These are phyloP conservation scores for Stegostoma tigrinum DNA, from an alignment of 2,113 vertebrate genomes.

Conservation along the genomic window DNA sequence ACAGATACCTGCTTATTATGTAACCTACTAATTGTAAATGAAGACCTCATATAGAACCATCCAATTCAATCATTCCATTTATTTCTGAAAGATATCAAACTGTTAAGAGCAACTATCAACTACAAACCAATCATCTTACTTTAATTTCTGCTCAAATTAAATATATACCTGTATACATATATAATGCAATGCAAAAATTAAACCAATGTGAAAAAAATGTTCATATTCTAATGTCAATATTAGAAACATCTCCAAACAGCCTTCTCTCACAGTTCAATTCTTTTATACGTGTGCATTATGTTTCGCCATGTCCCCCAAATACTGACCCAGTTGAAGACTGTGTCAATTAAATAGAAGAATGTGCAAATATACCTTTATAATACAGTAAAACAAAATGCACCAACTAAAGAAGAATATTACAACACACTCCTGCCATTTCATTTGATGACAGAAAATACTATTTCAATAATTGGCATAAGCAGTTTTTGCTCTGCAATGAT, in stretches of 20 bases:
- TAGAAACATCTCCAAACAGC: not conserved
- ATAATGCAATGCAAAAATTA: not conserved
- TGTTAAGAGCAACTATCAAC: not conserved
- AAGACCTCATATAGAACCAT: not conserved
- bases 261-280: not conserved
- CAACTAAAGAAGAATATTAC: not conserved
- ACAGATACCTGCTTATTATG: constrained; percentile 8
- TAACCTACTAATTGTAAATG: not conserved
- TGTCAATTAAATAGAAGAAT: not conserved
- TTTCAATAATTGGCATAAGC: not conserved
- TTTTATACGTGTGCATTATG: not conserved
- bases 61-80: not conserved
- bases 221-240: not conserved
- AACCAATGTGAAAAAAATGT: not conserved
- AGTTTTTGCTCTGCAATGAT: not conserved
- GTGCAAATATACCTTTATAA: not conserved
- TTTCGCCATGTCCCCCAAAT: not conserved
- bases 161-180: not conserved
- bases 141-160: not conserved
- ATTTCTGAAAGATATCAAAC: not conserved
- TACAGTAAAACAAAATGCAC: not conserved
- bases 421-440: not conserved
- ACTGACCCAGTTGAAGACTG: not conserved
- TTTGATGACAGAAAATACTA: not conserved
- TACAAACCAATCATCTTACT: not conserved